phyloP scores from a whole-genome alignment of 2,888 invertebrate species.

The Philopedon plagiatum region DNA sequence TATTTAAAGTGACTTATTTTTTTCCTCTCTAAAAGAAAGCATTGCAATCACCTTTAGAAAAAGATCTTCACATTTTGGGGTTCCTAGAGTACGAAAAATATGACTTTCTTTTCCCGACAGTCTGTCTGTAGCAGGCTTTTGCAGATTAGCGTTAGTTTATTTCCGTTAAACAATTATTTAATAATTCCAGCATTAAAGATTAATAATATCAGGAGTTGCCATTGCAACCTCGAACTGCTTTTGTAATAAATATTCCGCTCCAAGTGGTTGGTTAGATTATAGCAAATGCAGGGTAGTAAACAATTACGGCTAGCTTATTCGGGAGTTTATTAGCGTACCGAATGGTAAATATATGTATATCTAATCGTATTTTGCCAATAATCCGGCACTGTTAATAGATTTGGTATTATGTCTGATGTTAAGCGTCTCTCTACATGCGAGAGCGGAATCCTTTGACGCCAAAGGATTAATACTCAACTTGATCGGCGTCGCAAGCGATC shows the following conservation, averaged over 20 bases:
- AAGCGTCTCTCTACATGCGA: conserved; percentile 55
- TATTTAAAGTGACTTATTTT: too few species aligned
- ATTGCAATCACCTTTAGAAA: too few species aligned
- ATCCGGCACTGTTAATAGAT: conserved; percentile 62
- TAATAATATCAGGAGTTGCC: too few species aligned
- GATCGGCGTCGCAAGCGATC: conserved; percentile 21
- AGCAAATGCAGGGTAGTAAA: conserved; percentile 43
- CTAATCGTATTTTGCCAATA: conserved; percentile 53
- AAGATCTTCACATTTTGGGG: too few species aligned
- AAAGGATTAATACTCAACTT: conserved; percentile 32
- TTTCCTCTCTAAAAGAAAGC: too few species aligned
- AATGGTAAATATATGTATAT: conserved; percentile 47
- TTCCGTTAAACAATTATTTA: too few species aligned
- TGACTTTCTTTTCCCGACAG: too few species aligned
- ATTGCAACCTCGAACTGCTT: conserved; percentile 32
- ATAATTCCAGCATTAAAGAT: too few species aligned
- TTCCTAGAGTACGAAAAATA: too few species aligned
- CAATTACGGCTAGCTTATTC: conserved; percentile 44
- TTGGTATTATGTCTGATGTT: conserved; percentile 58
- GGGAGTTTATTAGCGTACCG: conserved; percentile 45
- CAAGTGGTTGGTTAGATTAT: conserved; percentile 37
- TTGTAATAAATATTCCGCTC: conserved; percentile 35
- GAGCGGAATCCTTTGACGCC: conserved; percentile 60
- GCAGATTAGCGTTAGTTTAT: too few species aligned
- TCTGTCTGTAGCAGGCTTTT: too few species aligned